These are phyloP conservation scores for Zapus hudsonius DNA, from an alignment of 2,113 vertebrate genomes.

Conservation along the genomic window DNA sequence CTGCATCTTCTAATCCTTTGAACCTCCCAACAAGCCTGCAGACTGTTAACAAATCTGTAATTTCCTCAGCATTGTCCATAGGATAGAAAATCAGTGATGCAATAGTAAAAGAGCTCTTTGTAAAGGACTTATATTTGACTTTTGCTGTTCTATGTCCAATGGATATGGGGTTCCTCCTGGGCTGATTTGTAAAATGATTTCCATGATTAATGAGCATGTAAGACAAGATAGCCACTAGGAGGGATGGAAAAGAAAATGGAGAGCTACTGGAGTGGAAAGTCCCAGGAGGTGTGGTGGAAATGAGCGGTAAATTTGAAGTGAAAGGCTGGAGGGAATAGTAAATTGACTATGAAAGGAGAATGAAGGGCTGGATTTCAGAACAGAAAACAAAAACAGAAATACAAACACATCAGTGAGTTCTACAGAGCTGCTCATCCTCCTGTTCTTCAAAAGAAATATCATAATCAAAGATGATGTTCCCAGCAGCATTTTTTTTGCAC, in stretches of 20 bases:
- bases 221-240: conserved; percentile 54
- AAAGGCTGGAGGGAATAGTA: conserved; percentile 63
- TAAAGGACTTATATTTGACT: background rate
- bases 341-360: conserved; percentile 66
- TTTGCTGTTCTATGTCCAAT: background rate
- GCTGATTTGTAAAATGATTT: conserved; percentile 56
- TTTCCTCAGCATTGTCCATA: conserved; percentile 38
- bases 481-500: conserved; percentile 24
- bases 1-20: conserved; percentile 2
- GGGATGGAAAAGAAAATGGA: conserved; percentile 18
- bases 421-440: background rate
- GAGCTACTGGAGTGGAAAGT: conserved; percentile 47
- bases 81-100: conserved; percentile 20
- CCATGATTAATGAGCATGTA: conserved; percentile 63
- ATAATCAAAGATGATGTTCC: background rate
- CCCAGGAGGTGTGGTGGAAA: conserved; percentile 30
- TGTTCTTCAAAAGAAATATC: conserved; percentile 28
- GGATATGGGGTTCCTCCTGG: background rate
- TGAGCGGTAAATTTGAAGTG: conserved; percentile 56
- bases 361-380: conserved; percentile 56
- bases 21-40: conserved; percentile 19
- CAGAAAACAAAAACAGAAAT: conserved; percentile 29
- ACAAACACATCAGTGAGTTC: background rate
- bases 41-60: conserved; percentile 48
- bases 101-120: conserved; percentile 3